Evolutionary conservation across 2,888 invertebrate species (phyloP), one percentile per base, ranked within the genome.

Genomic region (Plutella xylostella): DNA sequence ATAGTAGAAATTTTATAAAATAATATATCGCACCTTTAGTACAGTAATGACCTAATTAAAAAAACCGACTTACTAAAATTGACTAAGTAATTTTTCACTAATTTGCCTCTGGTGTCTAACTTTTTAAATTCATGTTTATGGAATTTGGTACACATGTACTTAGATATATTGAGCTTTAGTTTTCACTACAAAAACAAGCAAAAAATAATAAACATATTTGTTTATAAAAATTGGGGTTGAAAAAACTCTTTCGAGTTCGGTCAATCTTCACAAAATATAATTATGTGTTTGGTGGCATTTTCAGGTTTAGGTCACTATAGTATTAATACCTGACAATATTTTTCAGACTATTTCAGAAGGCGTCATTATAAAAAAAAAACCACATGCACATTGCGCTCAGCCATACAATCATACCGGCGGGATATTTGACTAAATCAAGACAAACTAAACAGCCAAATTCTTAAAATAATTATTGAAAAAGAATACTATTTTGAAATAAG

Each of bases 261-360:
- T 31, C 31, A 7, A 5, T 25, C 25, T 25, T 25, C 25, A 25
- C 9, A 25, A 25, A 25, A 25, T 25, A 25, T 31, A 6, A 31
- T 31, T 31, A 11, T 31, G 7, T 31, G 31, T 31, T 31, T 31
- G 31, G 31, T 31, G 31, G 31, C 31, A 11, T 11, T 31, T 31
- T 31, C 31, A 31, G 31, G 31, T 31, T 31, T 31, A 31, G 31
- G 31, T 31, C 31, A 31, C 31, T 31, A 31, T 31, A 31, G 31
- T 31, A 31, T 31, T 31, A 31, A 31, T 31, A n/a, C 31, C 31
- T 31, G 31, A 31, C 31, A 31, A 31, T n/a, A 31, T 31, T 7
- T n/a, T 31, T 31, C 31, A n/a, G 14, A 31, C 31, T 31, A 31
- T 31, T 31, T 31, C 31, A 31, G 4, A 31, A 31, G 12, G 14